Base-by-base conservation (phyloP, 2,888 invertebrate genomes). In the Gryllus longicercus region DNA sequence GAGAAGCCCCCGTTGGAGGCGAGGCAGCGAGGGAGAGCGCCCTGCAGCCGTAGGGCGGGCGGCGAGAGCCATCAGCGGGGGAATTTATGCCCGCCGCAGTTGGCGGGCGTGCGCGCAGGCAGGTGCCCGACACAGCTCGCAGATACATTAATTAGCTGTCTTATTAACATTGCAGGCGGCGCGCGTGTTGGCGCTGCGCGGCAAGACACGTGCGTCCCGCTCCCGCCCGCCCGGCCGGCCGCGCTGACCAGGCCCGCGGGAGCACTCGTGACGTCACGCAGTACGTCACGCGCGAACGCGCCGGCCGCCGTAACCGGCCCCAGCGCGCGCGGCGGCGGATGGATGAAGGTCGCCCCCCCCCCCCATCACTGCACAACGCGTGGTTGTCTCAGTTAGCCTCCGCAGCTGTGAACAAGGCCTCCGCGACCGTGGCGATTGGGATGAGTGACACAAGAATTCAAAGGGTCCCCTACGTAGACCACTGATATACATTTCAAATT, bases 71-170 rank as follows among this genome's bases (percentile, higher is more conserved):
- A 16, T 63, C 63, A 63, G n/a, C 63, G n/a, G 16, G 63, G n/a
- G 63, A 63, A 63, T 63, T 63, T 63, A 63, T 63, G 63, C 63
- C n/a, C 63, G 63, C 63, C 63, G n/a, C 63, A 63, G 63, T 63
- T 63, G 63, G 63, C 63, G 63, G 63, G 4, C 63, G 16, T 11
- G 63, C 63, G 63, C 8, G 63, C n/a, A 63, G 63, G 63, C n/a
- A 63, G 63, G 63, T 63, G 63, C 1, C 63, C 63, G 63, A 63
- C 63, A n/a, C 63, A n/a, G n/a, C 63, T 63, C 63, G 63, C 63
- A n/a, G 63, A 63, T 63, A 63, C 63, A 63, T 63, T 63, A 63
- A 63, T 63, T 63, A 63, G 63, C 63, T 63, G n/a, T 63, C 63
- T 63, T 63, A 63, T 63, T 63, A 63, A 63, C 63, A 63, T 63